Conservation (phyloP, 2,797 vertebrate genomes). For the Thamnophis elegans region DNA sequence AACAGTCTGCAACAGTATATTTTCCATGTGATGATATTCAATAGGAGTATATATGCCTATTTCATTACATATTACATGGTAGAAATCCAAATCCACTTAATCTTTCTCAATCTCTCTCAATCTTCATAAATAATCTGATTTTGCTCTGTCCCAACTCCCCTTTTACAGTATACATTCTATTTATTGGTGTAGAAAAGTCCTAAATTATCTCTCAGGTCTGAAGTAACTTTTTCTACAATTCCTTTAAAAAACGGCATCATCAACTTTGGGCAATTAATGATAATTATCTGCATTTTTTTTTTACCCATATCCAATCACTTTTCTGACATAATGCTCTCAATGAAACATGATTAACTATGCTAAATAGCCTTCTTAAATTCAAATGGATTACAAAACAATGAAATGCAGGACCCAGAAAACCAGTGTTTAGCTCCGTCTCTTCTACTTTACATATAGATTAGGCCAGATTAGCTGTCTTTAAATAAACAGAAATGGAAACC, state of each 20-base stretch:
- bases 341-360: slow-evolving; percentile 20
- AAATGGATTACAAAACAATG: slow-evolving; percentile 15
- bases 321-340: not conserved
- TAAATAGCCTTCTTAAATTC: slow-evolving; percentile 16
- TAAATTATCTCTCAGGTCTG: not conserved
- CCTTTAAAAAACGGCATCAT: slow-evolving; percentile 5
- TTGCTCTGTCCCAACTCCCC: not conserved
- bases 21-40: not conserved
- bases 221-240: not conserved
- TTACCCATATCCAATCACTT: not conserved
- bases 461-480: not conserved
- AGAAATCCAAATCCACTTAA: not conserved
- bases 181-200: slow-evolving; percentile 6
- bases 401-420: not conserved
- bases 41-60: not conserved
- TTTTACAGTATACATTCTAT: not conserved
- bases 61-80: not conserved
- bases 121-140: slow-evolving; percentile 19
- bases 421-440: not conserved
- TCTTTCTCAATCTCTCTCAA: too few species aligned
- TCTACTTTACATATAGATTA: slow-evolving; percentile 15
- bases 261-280: not conserved
- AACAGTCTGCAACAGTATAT: not conserved
- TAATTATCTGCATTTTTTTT: slow-evolving; percentile 21
- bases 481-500: slow-evolving; percentile 1